Percentiles rank a stretch among this genome's conserved stretches.
Conservation (phyloP, 2,113 vertebrate species). For the Pipra filicauda region DNA sequence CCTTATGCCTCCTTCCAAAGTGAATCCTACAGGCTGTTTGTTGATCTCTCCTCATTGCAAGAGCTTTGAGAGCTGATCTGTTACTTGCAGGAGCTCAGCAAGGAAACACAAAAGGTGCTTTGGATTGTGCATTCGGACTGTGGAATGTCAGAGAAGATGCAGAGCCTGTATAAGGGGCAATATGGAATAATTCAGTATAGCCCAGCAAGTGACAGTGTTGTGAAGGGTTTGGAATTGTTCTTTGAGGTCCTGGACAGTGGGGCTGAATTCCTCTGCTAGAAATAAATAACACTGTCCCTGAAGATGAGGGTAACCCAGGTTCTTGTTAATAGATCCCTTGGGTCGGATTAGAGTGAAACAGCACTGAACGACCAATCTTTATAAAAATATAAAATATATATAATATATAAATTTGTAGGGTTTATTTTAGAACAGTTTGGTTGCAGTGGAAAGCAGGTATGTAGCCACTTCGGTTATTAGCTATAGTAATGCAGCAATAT, state of each 20-base stretch:
- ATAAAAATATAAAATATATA: no score
- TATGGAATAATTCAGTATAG: background rate
- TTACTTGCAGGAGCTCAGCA: background rate
- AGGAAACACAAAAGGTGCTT: background rate
- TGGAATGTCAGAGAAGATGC: background rate
- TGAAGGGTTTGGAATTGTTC: background rate
- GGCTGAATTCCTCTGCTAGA: background rate
- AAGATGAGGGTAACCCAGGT: background rate
- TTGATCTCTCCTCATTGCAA: background rate
- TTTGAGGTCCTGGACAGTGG: background rate
- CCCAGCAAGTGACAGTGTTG: background rate
- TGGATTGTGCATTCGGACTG: background rate
- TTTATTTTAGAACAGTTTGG: background rate
- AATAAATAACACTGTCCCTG: background rate
- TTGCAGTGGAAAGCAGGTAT: background rate
- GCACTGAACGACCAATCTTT: background rate
- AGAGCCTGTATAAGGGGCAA: fast-evolving
- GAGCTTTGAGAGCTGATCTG: background rate
- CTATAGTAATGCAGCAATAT: background rate
- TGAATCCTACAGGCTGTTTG: background rate
- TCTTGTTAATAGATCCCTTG: background rate
- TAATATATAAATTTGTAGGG: no score
- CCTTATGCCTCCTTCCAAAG: background rate
- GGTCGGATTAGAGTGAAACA: background rate
- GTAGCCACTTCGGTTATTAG: background rate